Evolutionary conservation across 1,140 invertebrate species (phyloP).

Genomic region (Ericerus pela): DNA sequence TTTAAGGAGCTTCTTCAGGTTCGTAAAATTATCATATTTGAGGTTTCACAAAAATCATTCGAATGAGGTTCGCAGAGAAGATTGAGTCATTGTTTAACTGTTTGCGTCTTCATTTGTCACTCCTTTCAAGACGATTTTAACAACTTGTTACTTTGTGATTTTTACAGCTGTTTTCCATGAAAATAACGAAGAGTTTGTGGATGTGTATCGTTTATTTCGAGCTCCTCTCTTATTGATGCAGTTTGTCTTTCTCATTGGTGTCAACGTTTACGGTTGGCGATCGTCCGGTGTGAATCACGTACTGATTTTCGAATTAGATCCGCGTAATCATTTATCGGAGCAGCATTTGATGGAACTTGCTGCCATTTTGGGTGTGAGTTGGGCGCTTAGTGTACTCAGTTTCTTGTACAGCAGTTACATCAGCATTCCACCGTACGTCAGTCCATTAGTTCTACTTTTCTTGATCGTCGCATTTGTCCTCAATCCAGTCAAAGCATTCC

Average conservation of each 20-base stretch:
- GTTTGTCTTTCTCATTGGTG: conserved; percentile 88
- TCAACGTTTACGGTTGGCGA: conserved; percentile 98
- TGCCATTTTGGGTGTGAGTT: conserved; percentile 85
- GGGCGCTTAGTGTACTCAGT: conserved; percentile 70
- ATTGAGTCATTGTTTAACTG: too few species aligned
- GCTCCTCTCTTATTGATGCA: conserved; percentile 84
- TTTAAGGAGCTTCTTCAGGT: too few species aligned
- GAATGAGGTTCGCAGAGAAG: too few species aligned
- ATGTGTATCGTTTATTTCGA: conserved; percentile 74
- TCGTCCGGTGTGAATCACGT: conserved; percentile 98
- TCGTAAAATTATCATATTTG: too few species aligned
- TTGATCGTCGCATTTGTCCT: conserved; percentile 80
- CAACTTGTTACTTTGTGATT: not conserved
- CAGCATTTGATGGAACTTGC: conserved; percentile 95
- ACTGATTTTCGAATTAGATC: conserved; percentile 96
- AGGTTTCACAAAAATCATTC: too few species aligned
- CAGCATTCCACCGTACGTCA: conserved; percentile 79
- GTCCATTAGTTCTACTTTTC: conserved; percentile 69
- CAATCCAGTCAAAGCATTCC: conserved; percentile 84
- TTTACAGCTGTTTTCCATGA: conserved; percentile 52
- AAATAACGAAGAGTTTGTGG: conserved; percentile 44
- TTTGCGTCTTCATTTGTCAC: too few species aligned
- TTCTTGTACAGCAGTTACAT: conserved; percentile 71
- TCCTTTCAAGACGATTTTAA: too few species aligned
- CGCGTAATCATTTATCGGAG: conserved; percentile 87